Conservation (phyloP, 2,113 vertebrate species). For the Phyllopteryx taeniolatus region DNA sequence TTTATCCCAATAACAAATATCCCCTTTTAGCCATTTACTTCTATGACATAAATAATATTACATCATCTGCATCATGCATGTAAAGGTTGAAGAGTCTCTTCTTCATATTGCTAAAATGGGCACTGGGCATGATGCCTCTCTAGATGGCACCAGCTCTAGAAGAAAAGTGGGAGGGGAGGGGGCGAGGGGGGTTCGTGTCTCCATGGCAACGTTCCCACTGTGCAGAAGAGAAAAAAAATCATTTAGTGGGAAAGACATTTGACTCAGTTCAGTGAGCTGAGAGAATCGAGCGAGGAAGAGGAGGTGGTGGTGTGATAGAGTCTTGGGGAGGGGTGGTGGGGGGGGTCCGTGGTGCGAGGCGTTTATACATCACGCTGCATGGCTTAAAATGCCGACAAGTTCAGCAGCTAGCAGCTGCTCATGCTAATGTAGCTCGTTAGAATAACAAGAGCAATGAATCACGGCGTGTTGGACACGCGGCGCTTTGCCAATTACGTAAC, state of each 20-base stretch:
- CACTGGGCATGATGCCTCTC: no score
- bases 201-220: constrained; percentile 74
- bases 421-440: constrained; percentile 49
- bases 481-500: constrained; percentile 7
- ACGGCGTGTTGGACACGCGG: constrained; percentile 29
- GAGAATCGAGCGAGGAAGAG: constrained; percentile 52
- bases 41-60: no score
- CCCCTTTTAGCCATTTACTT: no score
- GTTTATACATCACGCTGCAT: constrained; percentile 39
- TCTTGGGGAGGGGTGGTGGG: constrained; percentile 34
- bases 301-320: constrained; percentile 37
- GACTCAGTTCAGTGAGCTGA: constrained; percentile 76
- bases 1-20: no score
- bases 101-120: no score
- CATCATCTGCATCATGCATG: no score
- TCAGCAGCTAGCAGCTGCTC: constrained; percentile 21
- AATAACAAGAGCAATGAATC: constrained; percentile 39
- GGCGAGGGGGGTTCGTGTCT: constrained; percentile 52
- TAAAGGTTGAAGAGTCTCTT: no score
- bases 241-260: constrained; percentile 77
- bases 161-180: constrained; percentile 29
- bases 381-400: constrained; percentile 48
- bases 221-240: constrained; percentile 70
- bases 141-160: no score
- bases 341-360: constrained; percentile 15